phyloP scores from a whole-genome alignment of 2,797 vertebrate species.

The Lutjanus argentimaculatus region DNA sequence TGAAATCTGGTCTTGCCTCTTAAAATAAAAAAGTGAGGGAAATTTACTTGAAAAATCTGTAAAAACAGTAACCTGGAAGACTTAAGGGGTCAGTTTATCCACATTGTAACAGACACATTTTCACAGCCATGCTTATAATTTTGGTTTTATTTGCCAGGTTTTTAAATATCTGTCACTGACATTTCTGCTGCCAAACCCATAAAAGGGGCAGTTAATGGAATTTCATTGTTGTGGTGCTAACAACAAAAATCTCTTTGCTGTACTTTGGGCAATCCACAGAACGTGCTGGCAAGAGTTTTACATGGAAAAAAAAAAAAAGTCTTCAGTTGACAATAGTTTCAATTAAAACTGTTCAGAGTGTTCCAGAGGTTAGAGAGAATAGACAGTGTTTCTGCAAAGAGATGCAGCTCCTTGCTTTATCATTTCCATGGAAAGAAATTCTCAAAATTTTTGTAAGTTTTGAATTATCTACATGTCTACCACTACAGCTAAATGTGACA shows the following conservation, averaged over 20 bases:
- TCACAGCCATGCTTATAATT: not conserved
- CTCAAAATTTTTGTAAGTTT: not conserved
- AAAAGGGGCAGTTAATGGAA: not conserved
- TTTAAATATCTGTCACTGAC: not conserved
- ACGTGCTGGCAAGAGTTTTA: not conserved
- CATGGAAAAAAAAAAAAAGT: slow-evolving; percentile 5
- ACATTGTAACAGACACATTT: not conserved
- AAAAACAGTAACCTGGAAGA: too few relatives aligned
- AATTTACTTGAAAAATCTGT: not conserved
- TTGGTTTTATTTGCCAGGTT: too few relatives aligned
- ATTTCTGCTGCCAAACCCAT: not conserved
- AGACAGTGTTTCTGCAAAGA: slow-evolving; percentile 8
- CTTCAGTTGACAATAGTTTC: not conserved
- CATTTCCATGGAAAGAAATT: not conserved
- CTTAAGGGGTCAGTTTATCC: too few relatives aligned
- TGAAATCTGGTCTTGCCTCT: too few relatives aligned
- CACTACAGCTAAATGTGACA: not conserved
- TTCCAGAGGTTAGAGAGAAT: not conserved
- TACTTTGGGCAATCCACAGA: not conserved
- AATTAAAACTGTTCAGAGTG: slow-evolving; percentile 10
- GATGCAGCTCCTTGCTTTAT: not conserved
- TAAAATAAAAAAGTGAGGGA: too few relatives aligned
- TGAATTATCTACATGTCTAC: not conserved
- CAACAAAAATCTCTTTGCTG: not conserved
- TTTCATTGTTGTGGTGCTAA: not conserved